A percentile compares a stretch with the other conserved stretches of the same genome.
Conservation (phyloP, 2,888 invertebrate genomes). For the Ophioninae sp. region DNA sequence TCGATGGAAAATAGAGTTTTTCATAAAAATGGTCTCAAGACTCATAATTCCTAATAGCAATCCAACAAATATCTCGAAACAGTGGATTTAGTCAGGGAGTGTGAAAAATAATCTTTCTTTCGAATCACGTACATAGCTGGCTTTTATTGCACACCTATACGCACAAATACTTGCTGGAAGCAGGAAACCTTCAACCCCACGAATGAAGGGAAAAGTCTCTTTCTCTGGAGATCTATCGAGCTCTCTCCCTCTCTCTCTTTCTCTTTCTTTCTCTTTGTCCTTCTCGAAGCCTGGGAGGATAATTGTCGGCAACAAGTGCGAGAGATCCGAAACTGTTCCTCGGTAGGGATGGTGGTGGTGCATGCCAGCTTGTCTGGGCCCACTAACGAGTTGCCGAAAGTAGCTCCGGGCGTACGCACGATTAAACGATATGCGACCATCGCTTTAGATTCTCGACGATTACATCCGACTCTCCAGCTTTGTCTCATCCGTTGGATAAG, state of each 20-base stretch:
- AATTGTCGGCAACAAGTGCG: conserved; percentile 67
- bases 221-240: conserved; percentile 32
- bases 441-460: conserved; percentile 58
- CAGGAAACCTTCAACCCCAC: conserved; percentile 20
- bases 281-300: conserved; percentile 35
- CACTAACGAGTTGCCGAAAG: conserved; percentile 63
- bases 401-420: conserved; percentile 64
- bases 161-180: background rate
- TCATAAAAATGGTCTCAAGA: too few species aligned
- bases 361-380: conserved; percentile 36
- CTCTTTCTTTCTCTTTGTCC: background rate
- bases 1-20: too few species aligned
- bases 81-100: background rate
- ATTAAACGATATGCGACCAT: conserved; percentile 63
- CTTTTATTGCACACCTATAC: conserved; percentile 1
- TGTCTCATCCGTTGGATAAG: conserved; percentile 7
- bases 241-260: conserved; percentile 8
- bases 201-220: conserved; percentile 37
- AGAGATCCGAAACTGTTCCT: conserved; percentile 52
- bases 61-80: too few species aligned
- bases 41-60: too few species aligned
- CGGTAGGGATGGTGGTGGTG: conserved; percentile 17
- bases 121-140: conserved; percentile 21
- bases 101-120: conserved; percentile 14
- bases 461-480: conserved; percentile 34